Conservation (phyloP, 2,113 vertebrate species). For the Sinocyclocheilus grahami region DNA sequence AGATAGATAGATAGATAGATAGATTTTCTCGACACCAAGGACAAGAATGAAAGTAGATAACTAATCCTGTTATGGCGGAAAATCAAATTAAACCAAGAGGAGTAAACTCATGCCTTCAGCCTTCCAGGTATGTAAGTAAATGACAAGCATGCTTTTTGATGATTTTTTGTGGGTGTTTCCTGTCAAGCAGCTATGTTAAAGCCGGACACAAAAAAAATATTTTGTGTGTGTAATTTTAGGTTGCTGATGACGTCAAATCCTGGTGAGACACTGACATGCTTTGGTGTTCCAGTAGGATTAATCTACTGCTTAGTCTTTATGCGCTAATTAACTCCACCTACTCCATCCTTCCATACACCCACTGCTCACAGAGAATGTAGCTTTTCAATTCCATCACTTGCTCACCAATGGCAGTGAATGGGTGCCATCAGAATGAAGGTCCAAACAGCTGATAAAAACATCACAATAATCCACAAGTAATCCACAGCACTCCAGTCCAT, state of each 20-base stretch:
- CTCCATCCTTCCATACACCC: slow-evolving; percentile 32
- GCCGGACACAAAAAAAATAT: background rate
- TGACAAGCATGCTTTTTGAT: background rate
- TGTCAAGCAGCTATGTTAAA: background rate
- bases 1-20: too few relatives aligned
- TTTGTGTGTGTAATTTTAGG: slow-evolving; percentile 28
- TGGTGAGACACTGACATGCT: slow-evolving; percentile 34
- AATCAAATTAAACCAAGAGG: too few relatives aligned
- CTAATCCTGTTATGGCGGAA: too few relatives aligned
- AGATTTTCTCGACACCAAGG: too few relatives aligned
- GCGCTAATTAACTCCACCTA: slow-evolving; percentile 41
- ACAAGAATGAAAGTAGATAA: too few relatives aligned
- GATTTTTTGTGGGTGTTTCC: background rate
- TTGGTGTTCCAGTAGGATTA: slow-evolving; percentile 49
- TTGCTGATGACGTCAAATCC: slow-evolving; percentile 35
- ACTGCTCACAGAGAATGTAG: slow-evolving; percentile 38
- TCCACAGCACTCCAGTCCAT: too few relatives aligned
- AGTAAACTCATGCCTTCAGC: background rate
- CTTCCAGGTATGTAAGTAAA: background rate
- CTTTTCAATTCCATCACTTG: too few relatives aligned
- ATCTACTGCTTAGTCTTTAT: slow-evolving; percentile 56
- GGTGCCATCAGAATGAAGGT: too few relatives aligned
- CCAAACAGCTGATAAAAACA: too few relatives aligned
- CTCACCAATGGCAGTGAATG: too few relatives aligned
- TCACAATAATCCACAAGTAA: too few relatives aligned